Base-by-base conservation (phyloP, 2,888 invertebrate species). In the Ischnura elegans region DNA sequence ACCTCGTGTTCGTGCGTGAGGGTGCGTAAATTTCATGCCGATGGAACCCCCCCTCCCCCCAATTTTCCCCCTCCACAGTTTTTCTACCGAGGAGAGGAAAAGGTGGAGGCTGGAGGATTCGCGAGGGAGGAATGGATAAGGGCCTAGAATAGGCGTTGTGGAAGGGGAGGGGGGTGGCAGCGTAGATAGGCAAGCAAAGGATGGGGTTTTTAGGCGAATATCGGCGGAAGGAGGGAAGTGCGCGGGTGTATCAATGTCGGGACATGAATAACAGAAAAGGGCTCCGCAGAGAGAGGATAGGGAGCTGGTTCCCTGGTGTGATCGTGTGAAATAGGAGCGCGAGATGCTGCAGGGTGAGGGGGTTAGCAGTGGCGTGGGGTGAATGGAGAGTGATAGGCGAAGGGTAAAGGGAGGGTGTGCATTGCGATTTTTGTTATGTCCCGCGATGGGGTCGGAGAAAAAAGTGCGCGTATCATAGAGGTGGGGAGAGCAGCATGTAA, bases 1-100 rank as follows among this genome's bases (percentile, higher is more conserved):
- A 55, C 87, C 61, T 90, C 90, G 90, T 43, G 87, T 87, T 87
- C 55, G 87, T 61, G 61, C 90, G 90, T 90, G 90, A 90, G 90
- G 61, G 90, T 61, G 90, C 90, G 90, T 90, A 90, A 90, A 90
- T 90, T 90, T 90, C 25, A 45, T 43, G 61, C 76, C 55, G 90
- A 51, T 25, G 51, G 16, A 55, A n/a, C 45, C 87, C 19, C 19
- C 51, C 51, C 51, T 51, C 51, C 61, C n/a, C 61, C 61, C 61
- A 25, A 4, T 4, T 19, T n/a, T n/a, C 61, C n/a, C 61, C n/a
- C 2, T 51, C 51, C 47, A 13, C 13, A 51, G 16, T n/a, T 25
- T 61, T 16, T 61, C 61, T 16, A 21, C 19, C 61, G 61, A 13
- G 61, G 61, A 61, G 36, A 36, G 13, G 5, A 76, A 76, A 76